Base-by-base conservation (phyloP, 2,888 invertebrate genomes). In the Phania funesta region DNA sequence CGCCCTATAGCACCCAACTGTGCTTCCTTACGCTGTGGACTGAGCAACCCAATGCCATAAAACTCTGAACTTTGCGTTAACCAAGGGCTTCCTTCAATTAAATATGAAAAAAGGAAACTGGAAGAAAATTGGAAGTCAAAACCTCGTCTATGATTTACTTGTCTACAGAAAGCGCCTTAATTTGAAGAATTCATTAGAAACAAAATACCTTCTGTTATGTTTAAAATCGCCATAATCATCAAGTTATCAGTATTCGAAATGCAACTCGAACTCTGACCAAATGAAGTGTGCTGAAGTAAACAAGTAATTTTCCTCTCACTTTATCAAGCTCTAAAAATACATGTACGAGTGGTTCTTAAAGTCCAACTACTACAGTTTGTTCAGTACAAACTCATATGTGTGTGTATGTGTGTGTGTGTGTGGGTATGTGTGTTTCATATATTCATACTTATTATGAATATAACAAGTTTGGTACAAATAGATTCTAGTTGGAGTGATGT, bases 401-500 rank as follows among this genome's bases (percentile, higher is more conserved):
- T 58, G 9, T 41, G 2, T 7, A 32, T 4, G 24, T 16, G 11
- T n/a, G 29, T 29, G n/a, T 9, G 20, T 26, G 24, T 8, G 9
- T 46, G 54, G 18, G 62, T 32, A n/a, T n/a, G 24, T 52, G n/a
- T 46, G 29, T 44, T 20, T 22, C 16, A 13, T 52, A 62, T 11
- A 32, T 46, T 35, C 20, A 58, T 50, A 44, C 48, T 56, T 73
- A 64, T 58, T 46, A 64, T 64, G 29, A 65, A 56, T 68, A 76
- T 68, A 68, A 60, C 58, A 65, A 58, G 41, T 64, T 50, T 56
- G 18, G 3, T 64, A 52, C 44, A 79, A 79, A 79, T 58, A 74
- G 68, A 81, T 77, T 81, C 67, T 64, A 35, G 67, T 64, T 81
- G 65, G 24, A 67, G 65, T 79, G 52, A 22, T 48, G 29, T 73